A percentile compares a stretch with the other conserved stretches of the same genome.
These are phyloP conservation scores for Drosophila mojavensis DNA, from an alignment of 1,140 invertebrate genomes.

Conservation along the genomic window DNA sequence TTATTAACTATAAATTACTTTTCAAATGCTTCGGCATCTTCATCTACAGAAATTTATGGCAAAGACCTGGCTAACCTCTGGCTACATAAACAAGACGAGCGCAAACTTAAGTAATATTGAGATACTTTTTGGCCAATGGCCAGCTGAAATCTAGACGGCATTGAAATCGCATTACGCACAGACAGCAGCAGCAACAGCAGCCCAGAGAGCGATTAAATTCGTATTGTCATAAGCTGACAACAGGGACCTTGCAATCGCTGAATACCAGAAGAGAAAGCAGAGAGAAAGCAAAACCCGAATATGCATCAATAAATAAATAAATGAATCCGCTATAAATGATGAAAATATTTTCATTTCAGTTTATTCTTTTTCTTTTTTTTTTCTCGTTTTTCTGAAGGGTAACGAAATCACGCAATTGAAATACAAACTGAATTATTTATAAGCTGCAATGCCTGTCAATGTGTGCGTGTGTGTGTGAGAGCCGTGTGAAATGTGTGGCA, in stretches of 20 bases:
- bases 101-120: conserved; percentile 47
- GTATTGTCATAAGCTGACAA: conserved; percentile 53
- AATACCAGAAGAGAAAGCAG: neutral
- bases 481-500: conserved; percentile 3
- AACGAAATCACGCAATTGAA: conserved; percentile 72
- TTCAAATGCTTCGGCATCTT: neutral
- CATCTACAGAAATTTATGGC: conserved; percentile 25
- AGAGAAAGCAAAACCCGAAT: neutral
- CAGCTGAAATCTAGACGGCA: conserved; percentile 56
- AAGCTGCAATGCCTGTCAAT: conserved; percentile 25
- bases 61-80: conserved; percentile 38
- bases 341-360: conserved; percentile 41
- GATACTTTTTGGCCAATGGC: conserved; percentile 48
- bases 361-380: neutral
- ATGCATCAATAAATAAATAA: conserved; percentile 59
- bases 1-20: too few species aligned
- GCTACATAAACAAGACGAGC: conserved; percentile 13
- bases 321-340: conserved; percentile 59
- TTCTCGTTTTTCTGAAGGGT: neutral
- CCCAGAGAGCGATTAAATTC: conserved; percentile 40
- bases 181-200: conserved; percentile 1
- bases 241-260: conserved; percentile 25
- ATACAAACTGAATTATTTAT: conserved; percentile 68
- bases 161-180: conserved; percentile 65
- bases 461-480: neutral